A percentile compares a stretch with the other conserved stretches of the same genome.
phyloP scores from a whole-genome alignment of 2,888 invertebrate species.

The Junonia oenone region DNA sequence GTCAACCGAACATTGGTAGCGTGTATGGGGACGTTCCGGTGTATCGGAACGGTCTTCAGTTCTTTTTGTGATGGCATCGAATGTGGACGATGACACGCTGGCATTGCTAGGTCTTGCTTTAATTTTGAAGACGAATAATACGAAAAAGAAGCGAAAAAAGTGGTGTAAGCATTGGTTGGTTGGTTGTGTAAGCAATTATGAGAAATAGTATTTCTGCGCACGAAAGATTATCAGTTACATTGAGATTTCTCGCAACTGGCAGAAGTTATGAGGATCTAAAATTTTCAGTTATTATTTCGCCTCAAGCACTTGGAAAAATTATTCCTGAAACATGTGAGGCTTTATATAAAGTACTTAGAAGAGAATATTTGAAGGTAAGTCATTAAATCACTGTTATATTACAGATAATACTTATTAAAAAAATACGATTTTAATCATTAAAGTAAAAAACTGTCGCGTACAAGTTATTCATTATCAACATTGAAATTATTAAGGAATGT shows the following conservation, averaged over 20 bases:
- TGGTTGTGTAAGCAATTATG: too few species aligned
- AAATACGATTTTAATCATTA: neutral
- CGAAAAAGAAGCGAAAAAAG: slow-evolving; percentile 24
- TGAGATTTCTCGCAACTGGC: slow-evolving; percentile 30
- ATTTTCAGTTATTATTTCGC: slow-evolving; percentile 21
- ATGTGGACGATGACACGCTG: slow-evolving; percentile 22
- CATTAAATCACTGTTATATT: neutral
- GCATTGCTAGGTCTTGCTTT: slow-evolving; percentile 25
- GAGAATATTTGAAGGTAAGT: neutral
- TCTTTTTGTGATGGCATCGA: slow-evolving; percentile 30
- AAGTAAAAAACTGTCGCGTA: neutral
- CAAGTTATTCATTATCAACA: neutral
- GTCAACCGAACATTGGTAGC: slow-evolving; percentile 21
- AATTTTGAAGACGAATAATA: slow-evolving; percentile 28
- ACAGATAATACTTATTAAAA: neutral
- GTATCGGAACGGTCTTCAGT: slow-evolving; percentile 32
- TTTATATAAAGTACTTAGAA: neutral
- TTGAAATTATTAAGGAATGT: neutral
- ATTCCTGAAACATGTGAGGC: neutral
- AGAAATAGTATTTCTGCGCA: slow-evolving; percentile 25
- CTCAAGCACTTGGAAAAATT: neutral
- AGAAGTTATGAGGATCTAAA: slow-evolving; percentile 20
- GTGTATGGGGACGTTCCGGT: slow-evolving; percentile 3
- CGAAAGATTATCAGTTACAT: slow-evolving; percentile 27
- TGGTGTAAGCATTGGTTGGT: slow-evolving; percentile 25